Evolutionary conservation across 2,113 vertebrate genomes (phyloP).

Genomic region (Microtus pennsylvanicus): DNA sequence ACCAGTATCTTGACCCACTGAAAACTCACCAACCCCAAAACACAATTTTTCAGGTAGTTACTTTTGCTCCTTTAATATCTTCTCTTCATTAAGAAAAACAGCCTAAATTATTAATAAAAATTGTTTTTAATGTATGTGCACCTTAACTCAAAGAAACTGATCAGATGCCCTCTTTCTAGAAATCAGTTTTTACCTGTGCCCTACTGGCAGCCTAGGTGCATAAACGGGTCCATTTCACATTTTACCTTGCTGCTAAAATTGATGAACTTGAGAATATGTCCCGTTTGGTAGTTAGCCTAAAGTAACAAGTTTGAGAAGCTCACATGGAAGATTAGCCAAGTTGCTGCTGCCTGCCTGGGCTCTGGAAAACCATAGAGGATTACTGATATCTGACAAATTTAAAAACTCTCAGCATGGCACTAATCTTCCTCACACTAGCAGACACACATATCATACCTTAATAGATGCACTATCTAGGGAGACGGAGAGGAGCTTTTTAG

Average conservation of each 20-base stretch:
- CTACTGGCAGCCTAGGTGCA: neutral
- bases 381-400: conserved; percentile 71
- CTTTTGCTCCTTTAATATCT: neutral
- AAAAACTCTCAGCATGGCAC: conserved; percentile 72
- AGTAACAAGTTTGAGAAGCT: conserved; percentile 62
- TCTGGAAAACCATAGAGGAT: conserved; percentile 69
- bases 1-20: neutral
- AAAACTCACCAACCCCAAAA: neutral
- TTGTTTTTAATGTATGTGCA: conserved; percentile 23
- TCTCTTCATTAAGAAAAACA: neutral
- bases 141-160: neutral
- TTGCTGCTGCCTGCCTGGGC: conserved; percentile 9
- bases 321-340: conserved; percentile 28
- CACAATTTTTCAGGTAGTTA: neutral
- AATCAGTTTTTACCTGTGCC: neutral
- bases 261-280: neutral
- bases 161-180: neutral
- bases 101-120: conserved; percentile 16
- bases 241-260: neutral
- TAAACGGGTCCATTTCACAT: neutral
- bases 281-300: conserved; percentile 54
- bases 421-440: conserved; percentile 68
- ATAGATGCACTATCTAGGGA: conserved; percentile 76
- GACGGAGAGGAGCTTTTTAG: conserved; percentile 68
- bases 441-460: conserved; percentile 46